Base-by-base conservation (phyloP, 1,140 invertebrate species). In the Lepidostoma basale region DNA sequence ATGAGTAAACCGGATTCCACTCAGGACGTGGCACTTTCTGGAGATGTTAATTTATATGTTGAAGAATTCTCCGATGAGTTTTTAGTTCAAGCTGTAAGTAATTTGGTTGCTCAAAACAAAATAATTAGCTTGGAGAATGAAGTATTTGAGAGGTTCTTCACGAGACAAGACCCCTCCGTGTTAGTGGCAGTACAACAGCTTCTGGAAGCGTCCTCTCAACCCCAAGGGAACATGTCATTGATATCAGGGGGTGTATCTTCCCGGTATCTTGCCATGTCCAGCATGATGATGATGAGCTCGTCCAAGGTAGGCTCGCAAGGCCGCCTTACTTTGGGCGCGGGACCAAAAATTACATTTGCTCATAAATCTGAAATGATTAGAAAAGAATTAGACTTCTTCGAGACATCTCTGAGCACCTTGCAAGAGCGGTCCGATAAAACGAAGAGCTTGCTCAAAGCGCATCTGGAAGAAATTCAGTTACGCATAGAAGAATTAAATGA, bases 391-490 rank as follows among this genome's bases (percentile, higher is more conserved):
- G 81, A 83, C 1, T 77, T 82, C 3, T 66, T 83, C 26, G 76
- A 78, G 20, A 74, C 68, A 3, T 74, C 74, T 63, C 60, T 84
- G 1, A 74, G 77, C 16, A 74, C 67, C 10, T 62, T 76, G 0
- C 75, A 79, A 68, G 67, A 68, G 20, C 74, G 71, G 8, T 77
- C 75, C 0, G 73, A 62, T 0, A 83, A 78, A 65, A 77, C 76
- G 56, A 79, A 78, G 28, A 76, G 75, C 0, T 56, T 78, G 12
- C 39, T 85, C 0, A 79, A 76, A 72, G 82, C 83, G 0, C 76
- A 81, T 44, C 68, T 86, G 4, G 83, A 85, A 73, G 84, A 85
- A 71, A 79, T 84, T 0, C 74, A 80, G 8, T 28, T 30, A 18
- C 49, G 39, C 6, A 42, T 49, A 14, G 14, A 66, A 36, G 63